A percentile compares a stretch with the other conserved stretches of the same genome.
These are phyloP conservation scores for Charadrius vociferus DNA, from an alignment of 2,113 vertebrate species.

Conservation along the genomic window DNA sequence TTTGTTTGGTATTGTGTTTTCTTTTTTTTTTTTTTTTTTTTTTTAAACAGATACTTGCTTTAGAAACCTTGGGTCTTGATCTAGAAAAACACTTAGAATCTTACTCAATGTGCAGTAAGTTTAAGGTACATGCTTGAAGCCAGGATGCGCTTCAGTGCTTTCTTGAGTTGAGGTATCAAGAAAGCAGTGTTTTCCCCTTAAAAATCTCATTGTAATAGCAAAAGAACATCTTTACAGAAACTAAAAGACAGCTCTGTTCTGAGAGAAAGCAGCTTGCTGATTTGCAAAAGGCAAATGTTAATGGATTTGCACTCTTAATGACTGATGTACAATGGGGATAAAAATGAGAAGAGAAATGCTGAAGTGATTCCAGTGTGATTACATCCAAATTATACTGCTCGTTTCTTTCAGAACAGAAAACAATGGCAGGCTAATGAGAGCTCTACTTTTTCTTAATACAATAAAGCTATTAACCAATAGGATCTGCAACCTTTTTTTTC, in stretches of 20 bases:
- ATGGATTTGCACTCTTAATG: background rate
- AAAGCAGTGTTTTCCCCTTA: background rate
- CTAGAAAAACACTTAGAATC: background rate
- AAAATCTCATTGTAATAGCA: background rate
- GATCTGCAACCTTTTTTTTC: background rate
- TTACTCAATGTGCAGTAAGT: background rate
- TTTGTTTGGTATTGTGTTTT: no score
- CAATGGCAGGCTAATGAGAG: slow-evolving; percentile 3
- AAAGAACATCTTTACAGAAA: background rate
- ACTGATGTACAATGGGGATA: background rate
- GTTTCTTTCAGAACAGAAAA: slow-evolving; percentile 3
- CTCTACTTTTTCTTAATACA: background rate
- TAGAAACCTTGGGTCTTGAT: background rate
- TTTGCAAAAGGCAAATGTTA: background rate
- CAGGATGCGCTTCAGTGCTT: background rate
- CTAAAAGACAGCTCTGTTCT: background rate
- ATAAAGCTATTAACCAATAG: slow-evolving; percentile 18
- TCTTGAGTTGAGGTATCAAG: background rate
- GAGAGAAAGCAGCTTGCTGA: background rate
- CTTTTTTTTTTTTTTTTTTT: no score
- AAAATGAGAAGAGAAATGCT: slow-evolving; percentile 14
- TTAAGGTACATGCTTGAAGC: background rate
- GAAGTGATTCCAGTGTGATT: slow-evolving; percentile 37
- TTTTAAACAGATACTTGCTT: background rate
- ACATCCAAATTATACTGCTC: background rate